Evolutionary conservation across 1,140 invertebrate genomes (phyloP), one percentile per base, ranked within the genome.

Genomic region (Drosophila ercepeae): DNA sequence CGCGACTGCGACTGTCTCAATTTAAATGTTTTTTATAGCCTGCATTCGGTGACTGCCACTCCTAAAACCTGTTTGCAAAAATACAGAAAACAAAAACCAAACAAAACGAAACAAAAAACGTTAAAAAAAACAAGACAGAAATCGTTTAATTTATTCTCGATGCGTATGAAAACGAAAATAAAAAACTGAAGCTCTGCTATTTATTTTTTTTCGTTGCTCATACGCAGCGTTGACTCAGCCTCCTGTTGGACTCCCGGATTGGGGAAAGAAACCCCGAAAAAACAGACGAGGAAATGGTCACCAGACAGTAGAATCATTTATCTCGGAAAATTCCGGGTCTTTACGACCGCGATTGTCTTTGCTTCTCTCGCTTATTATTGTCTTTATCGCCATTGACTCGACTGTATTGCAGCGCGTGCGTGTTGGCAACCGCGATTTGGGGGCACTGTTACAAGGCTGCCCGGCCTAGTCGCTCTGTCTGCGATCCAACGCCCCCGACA

Each of bases 391-490:
- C 69, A 53, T 72, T 74, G 34, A 27, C 45, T 44, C 39, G 71
- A 48, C 45, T 32, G 46, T 21, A 36, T 42, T 75, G 71, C 58
- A 72, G 57, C 65, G 67, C 58, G 81, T 84, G 82, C 82, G 82
- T 86, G 76, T 48, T 83, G 64, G 63, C 67, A 52, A 84, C 54
- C 63, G 14, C 53, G 58, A 74, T 86, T 32, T 86, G 81, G 81
- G 81, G 81, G 81, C 81, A 88, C 76, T 86, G 82, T 86, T 86
- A 86, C 81, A 86, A 86, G 81, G 81, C 81, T 86, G 57, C 46
- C 75, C 57, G 75, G 70, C 64, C 73, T 58, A 44, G 57, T 63
- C 67, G 48, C 51, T 53, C 32, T 42, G 53, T 48, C 48, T 68
- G 49, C 46, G 53, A 71, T 69, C 54, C 19, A 36, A 34, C 36